phyloP scores from a whole-genome alignment of 2,113 vertebrate genomes.

The Bothrops jararaca region DNA sequence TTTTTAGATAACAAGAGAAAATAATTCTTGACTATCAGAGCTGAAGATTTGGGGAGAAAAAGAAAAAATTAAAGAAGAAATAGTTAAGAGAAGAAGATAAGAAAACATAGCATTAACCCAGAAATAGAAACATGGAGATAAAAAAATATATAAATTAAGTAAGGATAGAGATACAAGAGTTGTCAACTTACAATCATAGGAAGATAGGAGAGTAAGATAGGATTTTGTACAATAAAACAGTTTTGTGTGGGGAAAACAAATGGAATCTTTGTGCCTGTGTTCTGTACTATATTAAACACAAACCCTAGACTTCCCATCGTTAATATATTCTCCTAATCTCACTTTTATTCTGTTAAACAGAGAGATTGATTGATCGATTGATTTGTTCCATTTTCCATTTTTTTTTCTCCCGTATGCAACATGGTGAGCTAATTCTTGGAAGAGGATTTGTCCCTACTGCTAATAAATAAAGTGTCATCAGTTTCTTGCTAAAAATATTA shows the following conservation, averaged over 20 bases:
- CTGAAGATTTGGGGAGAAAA: background rate
- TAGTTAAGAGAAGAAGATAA: background rate
- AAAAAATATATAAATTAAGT: background rate
- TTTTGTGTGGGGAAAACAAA: background rate
- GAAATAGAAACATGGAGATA: background rate
- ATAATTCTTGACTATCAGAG: background rate
- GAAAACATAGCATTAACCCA: background rate
- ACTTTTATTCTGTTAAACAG: background rate
- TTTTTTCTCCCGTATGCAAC: background rate
- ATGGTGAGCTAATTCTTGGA: background rate
- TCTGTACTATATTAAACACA: background rate
- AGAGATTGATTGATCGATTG: background rate
- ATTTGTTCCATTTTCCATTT: background rate
- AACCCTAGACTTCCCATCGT: background rate
- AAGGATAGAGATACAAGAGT: background rate
- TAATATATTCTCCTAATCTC: background rate
- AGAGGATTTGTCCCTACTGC: background rate
- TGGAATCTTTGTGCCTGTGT: background rate
- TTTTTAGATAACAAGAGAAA: background rate
- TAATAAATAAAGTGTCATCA: background rate
- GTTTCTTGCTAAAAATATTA: background rate
- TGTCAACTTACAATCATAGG: background rate
- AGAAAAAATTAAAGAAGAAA: background rate
- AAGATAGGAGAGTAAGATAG: background rate
- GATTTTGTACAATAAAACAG: background rate